These are phyloP conservation scores for Parelbella ahira DNA, from an alignment of 2,888 invertebrate genomes.

Conservation along the genomic window DNA sequence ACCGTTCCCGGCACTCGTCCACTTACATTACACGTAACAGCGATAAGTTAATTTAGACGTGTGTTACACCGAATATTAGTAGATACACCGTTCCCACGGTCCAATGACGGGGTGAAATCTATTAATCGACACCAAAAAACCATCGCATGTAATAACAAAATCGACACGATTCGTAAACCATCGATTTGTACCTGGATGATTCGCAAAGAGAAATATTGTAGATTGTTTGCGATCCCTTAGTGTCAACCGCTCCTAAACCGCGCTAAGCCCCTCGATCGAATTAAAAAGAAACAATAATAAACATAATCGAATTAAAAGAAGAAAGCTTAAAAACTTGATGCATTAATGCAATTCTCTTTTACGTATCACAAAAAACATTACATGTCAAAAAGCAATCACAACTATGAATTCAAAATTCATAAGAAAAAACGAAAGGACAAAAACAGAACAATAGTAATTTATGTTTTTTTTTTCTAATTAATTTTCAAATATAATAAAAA, in stretches of 20 bases:
- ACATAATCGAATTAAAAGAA: slow-evolving; percentile 47
- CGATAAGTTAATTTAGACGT: slow-evolving; percentile 63
- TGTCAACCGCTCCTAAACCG: slow-evolving; percentile 48
- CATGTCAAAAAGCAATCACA: slow-evolving; percentile 80
- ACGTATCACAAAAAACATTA: slow-evolving; percentile 80
- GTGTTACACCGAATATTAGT: slow-evolving; percentile 47
- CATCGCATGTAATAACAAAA: too few species aligned
- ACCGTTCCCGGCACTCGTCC: slow-evolving; percentile 53
- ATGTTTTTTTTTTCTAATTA: slow-evolving; percentile 35
- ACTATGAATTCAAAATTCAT: slow-evolving; percentile 81
- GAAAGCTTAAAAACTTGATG: slow-evolving; percentile 66
- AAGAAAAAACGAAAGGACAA: slow-evolving; percentile 63
- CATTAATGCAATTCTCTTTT: slow-evolving; percentile 75
- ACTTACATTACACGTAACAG: slow-evolving; percentile 64
- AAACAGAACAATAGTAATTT: slow-evolving; percentile 63
- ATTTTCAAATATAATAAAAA: slow-evolving; percentile 39
- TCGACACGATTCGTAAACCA: too few species aligned
- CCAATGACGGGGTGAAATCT: too few species aligned
- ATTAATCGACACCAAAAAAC: too few species aligned
- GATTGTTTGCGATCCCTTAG: slow-evolving; percentile 43
- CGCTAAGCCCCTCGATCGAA: slow-evolving; percentile 46
- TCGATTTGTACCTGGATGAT: slow-evolving; percentile 65
- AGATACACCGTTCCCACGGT: too few species aligned
- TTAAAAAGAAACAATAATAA: slow-evolving; percentile 38
- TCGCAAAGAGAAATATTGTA: slow-evolving; percentile 41